These are phyloP conservation scores for Eudyptes chrysolophus DNA, from an alignment of 2,113 vertebrate genomes.

Conservation along the genomic window DNA sequence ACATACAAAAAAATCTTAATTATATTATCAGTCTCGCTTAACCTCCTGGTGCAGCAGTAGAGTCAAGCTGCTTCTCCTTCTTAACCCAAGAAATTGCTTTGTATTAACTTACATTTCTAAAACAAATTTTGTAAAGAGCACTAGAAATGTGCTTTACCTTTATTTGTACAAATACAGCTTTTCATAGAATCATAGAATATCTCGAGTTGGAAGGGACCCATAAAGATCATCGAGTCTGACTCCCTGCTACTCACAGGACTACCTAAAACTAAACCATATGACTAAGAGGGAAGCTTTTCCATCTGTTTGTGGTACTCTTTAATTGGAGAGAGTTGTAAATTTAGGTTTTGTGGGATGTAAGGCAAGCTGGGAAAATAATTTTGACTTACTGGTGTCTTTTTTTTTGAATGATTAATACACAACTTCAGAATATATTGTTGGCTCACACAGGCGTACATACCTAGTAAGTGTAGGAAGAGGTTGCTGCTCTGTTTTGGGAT, in stretches of 20 bases:
- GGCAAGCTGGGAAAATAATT: background rate
- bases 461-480: background rate
- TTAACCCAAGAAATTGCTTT: background rate
- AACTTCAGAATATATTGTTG: background rate
- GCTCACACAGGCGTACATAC: background rate
- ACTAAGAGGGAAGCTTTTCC: background rate
- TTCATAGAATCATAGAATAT: background rate
- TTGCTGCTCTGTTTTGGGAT: background rate
- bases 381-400: background rate
- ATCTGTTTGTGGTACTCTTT: background rate
- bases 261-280: background rate
- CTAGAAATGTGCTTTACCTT: background rate
- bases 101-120: background rate
- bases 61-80: background rate
- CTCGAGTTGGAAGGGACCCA: background rate
- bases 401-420: background rate
- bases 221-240: background rate
- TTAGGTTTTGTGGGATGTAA: background rate
- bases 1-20: background rate
- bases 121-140: background rate
- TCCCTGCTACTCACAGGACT: background rate
- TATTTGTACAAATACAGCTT: background rate
- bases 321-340: background rate
- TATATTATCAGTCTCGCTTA: background rate
- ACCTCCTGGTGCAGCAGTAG: slow-evolving; percentile 31